Percentiles rank a stretch among this genome's conserved stretches.
phyloP scores from a whole-genome alignment of 2,888 invertebrate species.

The Callimorpha dominula region DNA sequence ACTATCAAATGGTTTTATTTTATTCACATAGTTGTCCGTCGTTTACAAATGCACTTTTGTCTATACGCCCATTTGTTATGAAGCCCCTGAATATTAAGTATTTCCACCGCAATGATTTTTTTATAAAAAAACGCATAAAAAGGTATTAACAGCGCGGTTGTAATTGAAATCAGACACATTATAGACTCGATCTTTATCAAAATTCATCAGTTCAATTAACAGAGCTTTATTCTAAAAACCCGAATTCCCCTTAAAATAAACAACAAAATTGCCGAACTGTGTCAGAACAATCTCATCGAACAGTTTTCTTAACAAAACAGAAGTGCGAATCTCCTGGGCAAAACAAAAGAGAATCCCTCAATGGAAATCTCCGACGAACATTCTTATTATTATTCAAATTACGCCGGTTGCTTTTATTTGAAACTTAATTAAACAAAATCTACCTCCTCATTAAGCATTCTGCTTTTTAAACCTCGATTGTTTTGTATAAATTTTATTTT shows the following conservation, averaged over 20 bases:
- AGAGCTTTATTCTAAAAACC: neutral
- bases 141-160: neutral
- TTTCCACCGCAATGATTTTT: too few relatives aligned
- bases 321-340: constrained; percentile 21
- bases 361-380: constrained; percentile 35
- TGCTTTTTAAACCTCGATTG: constrained; percentile 35
- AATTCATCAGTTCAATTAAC: constrained; percentile 23
- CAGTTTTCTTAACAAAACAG: constrained; percentile 21
- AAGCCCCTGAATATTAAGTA: too few relatives aligned
- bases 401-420: constrained; percentile 50
- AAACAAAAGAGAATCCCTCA: constrained; percentile 43
- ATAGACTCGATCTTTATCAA: constrained; percentile 12
- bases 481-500: constrained; percentile 32
- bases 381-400: constrained; percentile 57
- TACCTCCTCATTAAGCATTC: constrained; percentile 60
- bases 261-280: constrained; percentile 5
- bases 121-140: too few relatives aligned
- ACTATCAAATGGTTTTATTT: too few relatives aligned
- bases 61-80: too few relatives aligned
- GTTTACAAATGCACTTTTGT: too few relatives aligned
- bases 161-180: neutral
- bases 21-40: too few relatives aligned
- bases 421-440: constrained; percentile 60
- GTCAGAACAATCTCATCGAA: constrained; percentile 25
- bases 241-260: constrained; percentile 2